Percentiles rank a stretch among this genome's conserved stretches.
Evolutionary conservation across 2,888 invertebrate genomes (phyloP).

Genomic region (Drosophila formosana): DNA sequence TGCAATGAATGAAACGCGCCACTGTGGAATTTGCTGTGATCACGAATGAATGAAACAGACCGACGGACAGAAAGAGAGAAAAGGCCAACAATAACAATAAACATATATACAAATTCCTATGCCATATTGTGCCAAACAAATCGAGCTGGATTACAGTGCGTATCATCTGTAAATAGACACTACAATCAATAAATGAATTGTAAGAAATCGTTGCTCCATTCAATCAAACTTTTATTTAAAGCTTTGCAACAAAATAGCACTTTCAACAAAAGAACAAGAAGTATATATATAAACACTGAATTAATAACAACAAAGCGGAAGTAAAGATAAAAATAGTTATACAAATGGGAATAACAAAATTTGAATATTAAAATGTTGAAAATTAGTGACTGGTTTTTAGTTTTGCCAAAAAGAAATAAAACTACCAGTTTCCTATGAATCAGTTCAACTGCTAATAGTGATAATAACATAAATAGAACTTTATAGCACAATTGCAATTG

Average conservation of each 20-base stretch:
- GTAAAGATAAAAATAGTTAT: too few relatives aligned
- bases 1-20: slow-evolving; percentile 60
- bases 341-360: too few relatives aligned
- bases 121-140: slow-evolving; percentile 64
- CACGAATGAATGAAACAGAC: slow-evolving; percentile 69
- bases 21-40: slow-evolving; percentile 53
- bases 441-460: too few relatives aligned
- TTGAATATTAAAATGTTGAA: too few relatives aligned
- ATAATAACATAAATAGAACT: not conserved
- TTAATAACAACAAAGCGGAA: too few relatives aligned
- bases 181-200: slow-evolving; percentile 3
- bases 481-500: not conserved
- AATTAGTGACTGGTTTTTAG: too few relatives aligned
- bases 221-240: not conserved
- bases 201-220: not conserved
- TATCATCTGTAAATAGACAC: slow-evolving; percentile 23
- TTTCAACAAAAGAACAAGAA: too few relatives aligned
- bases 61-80: not conserved
- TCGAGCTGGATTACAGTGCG: slow-evolving; percentile 40
- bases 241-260: not conserved
- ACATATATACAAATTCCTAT: slow-evolving; percentile 60
- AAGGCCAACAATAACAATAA: slow-evolving; percentile 61
- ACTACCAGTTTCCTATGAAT: too few relatives aligned
- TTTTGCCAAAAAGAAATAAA: too few relatives aligned
- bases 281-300: too few relatives aligned